Base-by-base conservation (phyloP, 2,888 invertebrate genomes). In the Lypha dubia region DNA sequence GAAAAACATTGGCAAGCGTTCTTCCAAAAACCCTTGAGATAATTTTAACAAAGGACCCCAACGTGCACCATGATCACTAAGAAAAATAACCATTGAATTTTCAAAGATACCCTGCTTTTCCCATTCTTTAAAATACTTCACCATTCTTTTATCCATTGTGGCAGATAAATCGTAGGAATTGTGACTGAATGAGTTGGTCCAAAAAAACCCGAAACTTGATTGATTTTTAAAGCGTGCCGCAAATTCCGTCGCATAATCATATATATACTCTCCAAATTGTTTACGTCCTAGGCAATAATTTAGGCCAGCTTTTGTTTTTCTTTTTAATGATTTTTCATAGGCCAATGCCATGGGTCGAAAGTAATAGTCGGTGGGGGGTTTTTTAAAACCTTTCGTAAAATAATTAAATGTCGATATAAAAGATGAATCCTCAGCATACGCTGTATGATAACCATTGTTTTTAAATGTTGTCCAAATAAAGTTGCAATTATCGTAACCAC, bases 331-430 rank as follows among this genome's bases (percentile, higher is more conserved):
- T 62, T 92, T 93, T 90, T 96, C 95, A 0, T 95, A 93, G 9
- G 95, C 96, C 13, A 95, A 87, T 83, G 95, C 94, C 86, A 96
- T 94, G 0, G 97, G 95, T 56, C 96, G 93, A 83, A 95, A 93
- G 87, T 97, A 98, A 88, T 96, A 96, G 89, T 98, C 97, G 0
- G 96, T 95, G 0, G 98, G 98, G 0, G 94, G 94, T 1, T 93
- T 91, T 0, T 93, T 92, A 88, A 97, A 98, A 0, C 96, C 96
- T n/a, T 93, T 93, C 88, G 95, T 95, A 2, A 93, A 88, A 87
- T 94, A 96, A 89, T 95, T 95, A 63, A 92, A 92, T 0, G 96
- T 96, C 58, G 95, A 94, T 6, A 96, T 94, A 0, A 87, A 87
- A 0, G 94, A 93, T 88, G 94, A 94, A 89, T 97, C 97, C 93